Evolutionary conservation across 2,113 vertebrate genomes (phyloP), one percentile per base, ranked within the genome.

Genomic region (Oreochromis aureus): DNA sequence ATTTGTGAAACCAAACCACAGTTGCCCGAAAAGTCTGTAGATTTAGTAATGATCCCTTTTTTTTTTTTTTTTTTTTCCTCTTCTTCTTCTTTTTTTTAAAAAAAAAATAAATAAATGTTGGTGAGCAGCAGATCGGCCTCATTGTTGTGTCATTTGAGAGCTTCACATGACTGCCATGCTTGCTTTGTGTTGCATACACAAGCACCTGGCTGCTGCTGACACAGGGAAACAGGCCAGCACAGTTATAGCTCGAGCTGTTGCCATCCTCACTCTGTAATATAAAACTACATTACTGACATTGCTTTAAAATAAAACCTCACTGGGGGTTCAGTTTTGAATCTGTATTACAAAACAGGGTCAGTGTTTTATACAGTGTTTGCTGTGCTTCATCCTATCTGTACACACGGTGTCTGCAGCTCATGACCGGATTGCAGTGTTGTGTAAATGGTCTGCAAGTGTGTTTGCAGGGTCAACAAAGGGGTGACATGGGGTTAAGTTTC

Each of bases 101-200:
- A 24, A 24, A 24, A 24, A 24, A 24, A 24, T 87, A 58, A 7
- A 10, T 7, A 24, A 59, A 85, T 85, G 80, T 86, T 86, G 56
- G 56, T 51, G 16, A 83, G 8, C 82, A 55, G 87, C 91, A 83
- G 71, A 88, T 86, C 34, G 69, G 87, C 66, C 58, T 83, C 56
- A 85, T 92, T 94, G 91, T 92, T 92, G 87, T 82, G 39, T 84
- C 88, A 86, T 91, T 80, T 86, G 83, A 91, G 84, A 84, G 86
- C 69, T 63, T 89, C 88, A 91, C 83, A 81, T 92, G 92, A 94
- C 85, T 22, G 10, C 82, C 41, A 8, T 63, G 46, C 54, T 86
- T 87, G 87, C 90, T 93, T 93, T 93, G 90, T 92, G 61, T 82
- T 86, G 61, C 58, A 59, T 48, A 86, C 63, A 78, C 61, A 58